Evolutionary conservation across 2,113 vertebrate species (phyloP).

Genomic region (Tapirus terrestris): DNA sequence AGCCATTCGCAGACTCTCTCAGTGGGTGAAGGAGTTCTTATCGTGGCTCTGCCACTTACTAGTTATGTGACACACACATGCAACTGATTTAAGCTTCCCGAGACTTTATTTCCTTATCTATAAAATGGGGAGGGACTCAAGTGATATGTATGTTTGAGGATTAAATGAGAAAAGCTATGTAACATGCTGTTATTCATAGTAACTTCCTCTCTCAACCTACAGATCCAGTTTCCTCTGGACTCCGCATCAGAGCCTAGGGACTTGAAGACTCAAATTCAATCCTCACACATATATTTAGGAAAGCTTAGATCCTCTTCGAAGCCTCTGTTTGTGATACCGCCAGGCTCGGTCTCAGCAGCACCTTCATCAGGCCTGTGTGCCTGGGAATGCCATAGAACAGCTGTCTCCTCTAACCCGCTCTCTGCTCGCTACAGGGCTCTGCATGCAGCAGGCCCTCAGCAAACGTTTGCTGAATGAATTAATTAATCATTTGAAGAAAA

Average conservation of each 20-base stretch:
- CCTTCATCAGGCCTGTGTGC: background rate
- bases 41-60: background rate
- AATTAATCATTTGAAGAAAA: conserved; percentile 69
- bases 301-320: background rate
- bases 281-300: background rate
- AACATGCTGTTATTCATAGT: background rate
- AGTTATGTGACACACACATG: background rate
- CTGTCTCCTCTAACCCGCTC: background rate
- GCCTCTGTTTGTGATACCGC: background rate
- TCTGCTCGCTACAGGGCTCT: background rate
- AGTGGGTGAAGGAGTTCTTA: background rate
- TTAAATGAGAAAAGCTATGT: background rate
- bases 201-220: background rate
- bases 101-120: conserved; percentile 1
- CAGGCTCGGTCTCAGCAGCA: background rate
- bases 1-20: rapidly evolving
- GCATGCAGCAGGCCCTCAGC: background rate
- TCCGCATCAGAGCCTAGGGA: background rate
- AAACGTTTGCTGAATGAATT: background rate
- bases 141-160: background rate
- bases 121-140: background rate
- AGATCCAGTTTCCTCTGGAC: background rate
- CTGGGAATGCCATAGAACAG: background rate
- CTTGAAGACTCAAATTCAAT: background rate
- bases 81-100: background rate